These are phyloP conservation scores for Ischnura elegans DNA, from an alignment of 2,888 invertebrate genomes.

Conservation along the genomic window DNA sequence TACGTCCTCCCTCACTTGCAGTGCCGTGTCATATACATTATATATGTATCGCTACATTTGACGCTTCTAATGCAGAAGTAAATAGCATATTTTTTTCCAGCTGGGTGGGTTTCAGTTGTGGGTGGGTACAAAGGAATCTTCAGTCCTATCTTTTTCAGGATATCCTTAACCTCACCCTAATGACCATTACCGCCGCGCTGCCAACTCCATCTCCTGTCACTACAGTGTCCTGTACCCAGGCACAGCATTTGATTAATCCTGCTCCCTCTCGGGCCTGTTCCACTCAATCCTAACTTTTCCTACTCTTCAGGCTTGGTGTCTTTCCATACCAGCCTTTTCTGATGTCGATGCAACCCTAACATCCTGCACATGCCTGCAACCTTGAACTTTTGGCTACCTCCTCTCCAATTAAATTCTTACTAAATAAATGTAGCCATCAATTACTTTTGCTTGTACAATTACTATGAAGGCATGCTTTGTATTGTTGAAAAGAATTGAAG, in stretches of 20 bases:
- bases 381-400: conserved; percentile 58
- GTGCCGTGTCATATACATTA: conserved; percentile 26
- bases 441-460: conserved; percentile 62
- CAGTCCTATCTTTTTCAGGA: conserved; percentile 56
- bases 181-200: conserved; percentile 66
- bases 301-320: conserved; percentile 62
- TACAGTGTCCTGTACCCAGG: conserved; percentile 52
- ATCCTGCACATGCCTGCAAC: conserved; percentile 64
- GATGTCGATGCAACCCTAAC: conserved; percentile 63
- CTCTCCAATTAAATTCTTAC: conserved; percentile 52
- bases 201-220: conserved; percentile 56
- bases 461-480: conserved; percentile 55
- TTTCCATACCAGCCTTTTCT: conserved; percentile 56
- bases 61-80: conserved; percentile 49
- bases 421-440: conserved; percentile 53
- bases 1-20: background rate
- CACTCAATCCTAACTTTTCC: conserved; percentile 60
- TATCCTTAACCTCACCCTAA: conserved; percentile 51
- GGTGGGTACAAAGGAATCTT: conserved; percentile 54
- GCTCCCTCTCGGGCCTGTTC: conserved; percentile 67
- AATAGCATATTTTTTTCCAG: conserved; percentile 68
- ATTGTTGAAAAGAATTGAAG: conserved; percentile 25
- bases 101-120: conserved; percentile 42
- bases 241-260: conserved; percentile 57
- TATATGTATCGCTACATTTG: conserved; percentile 24